A percentile compares a stretch with the other conserved stretches of the same genome.
Conservation (phyloP, 2,797 vertebrate genomes). For the Agapornis canus region DNA sequence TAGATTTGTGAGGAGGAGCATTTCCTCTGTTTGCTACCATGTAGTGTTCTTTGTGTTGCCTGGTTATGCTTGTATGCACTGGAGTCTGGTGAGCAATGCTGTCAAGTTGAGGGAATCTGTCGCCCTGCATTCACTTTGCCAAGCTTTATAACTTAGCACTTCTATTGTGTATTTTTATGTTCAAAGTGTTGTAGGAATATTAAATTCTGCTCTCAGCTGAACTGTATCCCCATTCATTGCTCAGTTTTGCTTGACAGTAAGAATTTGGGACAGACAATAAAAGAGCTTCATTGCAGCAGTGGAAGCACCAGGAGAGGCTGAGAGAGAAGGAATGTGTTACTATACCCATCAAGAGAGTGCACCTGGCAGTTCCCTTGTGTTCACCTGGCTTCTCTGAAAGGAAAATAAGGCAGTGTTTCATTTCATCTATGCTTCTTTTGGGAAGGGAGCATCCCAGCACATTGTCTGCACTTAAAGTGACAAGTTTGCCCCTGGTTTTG, state of each 20-base stretch:
- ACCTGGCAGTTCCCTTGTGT: background rate
- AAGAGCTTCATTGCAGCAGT: background rate
- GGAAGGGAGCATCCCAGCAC: background rate
- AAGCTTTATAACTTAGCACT: constrained; percentile 43
- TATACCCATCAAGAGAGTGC: background rate
- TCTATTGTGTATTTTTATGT: constrained; percentile 35
- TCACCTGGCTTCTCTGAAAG: background rate
- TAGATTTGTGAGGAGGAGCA: background rate
- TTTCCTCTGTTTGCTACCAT: background rate
- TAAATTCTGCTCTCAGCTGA: constrained; percentile 45
- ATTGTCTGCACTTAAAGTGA: background rate
- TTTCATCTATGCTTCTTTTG: background rate
- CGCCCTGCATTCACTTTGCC: background rate
- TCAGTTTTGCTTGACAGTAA: constrained; percentile 38
- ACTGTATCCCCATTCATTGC: constrained; percentile 8
- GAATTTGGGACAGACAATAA: constrained; percentile 12
- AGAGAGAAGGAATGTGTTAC: background rate
- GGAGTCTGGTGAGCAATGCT: background rate
- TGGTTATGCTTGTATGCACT: background rate
- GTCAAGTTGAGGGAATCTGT: background rate
- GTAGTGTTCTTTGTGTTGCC: background rate
- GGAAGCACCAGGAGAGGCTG: background rate
- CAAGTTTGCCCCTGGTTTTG: background rate
- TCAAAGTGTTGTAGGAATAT: constrained; percentile 39
- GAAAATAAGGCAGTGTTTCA: background rate